Evolutionary conservation across 2,888 invertebrate genomes (phyloP).

Genomic region (Synergus laeviventris): DNA sequence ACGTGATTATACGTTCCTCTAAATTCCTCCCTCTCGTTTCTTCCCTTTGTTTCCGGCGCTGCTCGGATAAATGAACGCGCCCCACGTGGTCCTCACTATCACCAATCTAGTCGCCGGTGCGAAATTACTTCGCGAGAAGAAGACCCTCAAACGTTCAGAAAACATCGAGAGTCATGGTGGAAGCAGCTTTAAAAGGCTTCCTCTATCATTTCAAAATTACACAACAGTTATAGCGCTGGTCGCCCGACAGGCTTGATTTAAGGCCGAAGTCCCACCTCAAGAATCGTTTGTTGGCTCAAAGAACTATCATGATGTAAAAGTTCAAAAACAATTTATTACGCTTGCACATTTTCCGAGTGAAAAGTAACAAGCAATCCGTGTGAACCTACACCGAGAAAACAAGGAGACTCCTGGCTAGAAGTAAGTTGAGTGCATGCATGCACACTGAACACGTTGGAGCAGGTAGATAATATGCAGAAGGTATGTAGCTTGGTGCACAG

Average conservation of each 20-base stretch:
- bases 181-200: background rate
- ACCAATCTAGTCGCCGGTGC: constrained; percentile 10
- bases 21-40: constrained; percentile 50
- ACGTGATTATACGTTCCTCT: constrained; percentile 56
- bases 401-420: constrained; percentile 1
- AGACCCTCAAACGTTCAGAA: background rate
- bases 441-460: background rate
- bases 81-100: constrained; percentile 15
- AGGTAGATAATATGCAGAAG: constrained; percentile 7
- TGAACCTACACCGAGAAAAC: background rate
- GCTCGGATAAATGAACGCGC: constrained; percentile 57
- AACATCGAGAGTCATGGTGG: background rate
- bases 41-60: constrained; percentile 60
- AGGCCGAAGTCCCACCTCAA: background rate
- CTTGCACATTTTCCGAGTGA: background rate
- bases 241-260: background rate
- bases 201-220: background rate
- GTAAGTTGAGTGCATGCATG: background rate
- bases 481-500: constrained; percentile 9
- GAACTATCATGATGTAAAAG: background rate
- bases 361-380: background rate
- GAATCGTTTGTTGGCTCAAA: background rate
- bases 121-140: constrained; percentile 18
- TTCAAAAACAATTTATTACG: constrained; percentile 12
- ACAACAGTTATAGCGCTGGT: background rate